A percentile compares a stretch with the other conserved stretches of the same genome.
These are phyloP conservation scores for Trachythela sp. DNA, from an alignment of 64 coral and sea anemone genomes.

Conservation along the genomic window DNA sequence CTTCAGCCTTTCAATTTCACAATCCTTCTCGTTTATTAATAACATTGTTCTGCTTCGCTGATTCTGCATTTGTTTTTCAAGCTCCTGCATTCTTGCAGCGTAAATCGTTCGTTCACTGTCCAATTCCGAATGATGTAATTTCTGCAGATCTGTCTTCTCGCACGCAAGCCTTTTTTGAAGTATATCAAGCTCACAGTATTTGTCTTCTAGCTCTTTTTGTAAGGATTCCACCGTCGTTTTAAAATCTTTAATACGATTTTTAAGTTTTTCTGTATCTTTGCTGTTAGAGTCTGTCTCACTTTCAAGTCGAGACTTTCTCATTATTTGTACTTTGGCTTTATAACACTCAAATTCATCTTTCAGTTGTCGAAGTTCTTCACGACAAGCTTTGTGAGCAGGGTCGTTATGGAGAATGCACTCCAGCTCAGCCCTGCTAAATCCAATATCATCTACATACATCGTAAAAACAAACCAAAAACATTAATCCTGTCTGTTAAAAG, in stretches of 20 bases:
- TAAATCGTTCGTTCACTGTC: slow-evolving; percentile 54
- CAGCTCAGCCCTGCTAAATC: slow-evolving; percentile 80
- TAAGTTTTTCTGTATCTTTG: neutral
- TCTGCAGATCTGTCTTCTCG: slow-evolving; percentile 34
- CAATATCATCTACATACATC: slow-evolving; percentile 57
- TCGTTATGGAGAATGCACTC: slow-evolving; percentile 74
- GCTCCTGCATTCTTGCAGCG: slow-evolving; percentile 76
- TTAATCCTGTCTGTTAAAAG: neutral
- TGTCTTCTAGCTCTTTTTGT: neutral
- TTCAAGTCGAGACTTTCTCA: neutral
- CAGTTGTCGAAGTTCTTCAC: slow-evolving; percentile 71
- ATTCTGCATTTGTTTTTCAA: slow-evolving; percentile 89
- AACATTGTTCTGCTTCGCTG: slow-evolving; percentile 80
- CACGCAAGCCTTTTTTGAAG: slow-evolving; percentile 36
- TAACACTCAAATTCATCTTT: slow-evolving; percentile 92
- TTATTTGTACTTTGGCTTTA: slow-evolving; percentile 41
- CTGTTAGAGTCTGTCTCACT: neutral
- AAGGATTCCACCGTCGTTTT: neutral
- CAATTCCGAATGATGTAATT: slow-evolving; percentile 46
- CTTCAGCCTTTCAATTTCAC: slow-evolving; percentile 66
- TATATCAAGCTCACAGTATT: neutral
- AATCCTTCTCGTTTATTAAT: slow-evolving; percentile 82
- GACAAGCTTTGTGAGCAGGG: slow-evolving; percentile 82
- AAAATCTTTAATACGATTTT: neutral
- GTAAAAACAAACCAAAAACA: neutral